Evolutionary conservation across 2,888 invertebrate genomes (phyloP), one percentile per base, ranked within the genome.

Genomic region (Cancer borealis): DNA sequence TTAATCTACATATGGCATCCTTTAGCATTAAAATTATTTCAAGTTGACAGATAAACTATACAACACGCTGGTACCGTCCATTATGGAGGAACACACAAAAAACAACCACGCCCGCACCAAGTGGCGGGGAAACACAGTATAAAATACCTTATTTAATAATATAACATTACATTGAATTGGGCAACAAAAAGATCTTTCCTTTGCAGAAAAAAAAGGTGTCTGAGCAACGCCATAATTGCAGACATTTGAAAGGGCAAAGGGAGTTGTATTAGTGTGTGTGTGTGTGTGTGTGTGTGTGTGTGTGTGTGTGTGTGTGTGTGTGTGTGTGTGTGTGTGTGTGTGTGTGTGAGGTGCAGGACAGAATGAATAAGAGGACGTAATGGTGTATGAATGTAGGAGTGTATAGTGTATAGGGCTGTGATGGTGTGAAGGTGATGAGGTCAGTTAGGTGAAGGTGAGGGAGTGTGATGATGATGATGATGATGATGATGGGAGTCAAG

Each of bases 11-110:
- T 95, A 95, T 95, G 95, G 95, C 95, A 95, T 95, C 95, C 92
- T 95, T 95, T 95, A 95, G 95, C 95, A 95, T 93, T 95, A 95
- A 95, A 95, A 95, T 95, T 95, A 95, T 95, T 95, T 95, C 95
- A 93, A 95, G 95, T 93, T 91, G 95, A 95, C 95, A 95, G 92
- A 95, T 95, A 95, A 95, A 93, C 93, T 93, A 93, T 93, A 95
- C 93, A 95, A 92, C 95, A 95, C 95, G 91, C 60, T 94, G 94
- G 93, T 93, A 95, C 93, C 93, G 54, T 95, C 95, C 93, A 89
- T 91, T 93, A 93, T 93, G 95, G 95, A 93, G 95, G 93, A 95
- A 93, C 93, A 95, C 95, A 95, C 92, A 92, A 73, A 84, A 92
- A 95, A 95, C 95, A 95, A 93, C 93, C 95, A 91, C 39, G 89